phyloP scores from a whole-genome alignment of 2,888 invertebrate species.

The Myopa testacea region DNA sequence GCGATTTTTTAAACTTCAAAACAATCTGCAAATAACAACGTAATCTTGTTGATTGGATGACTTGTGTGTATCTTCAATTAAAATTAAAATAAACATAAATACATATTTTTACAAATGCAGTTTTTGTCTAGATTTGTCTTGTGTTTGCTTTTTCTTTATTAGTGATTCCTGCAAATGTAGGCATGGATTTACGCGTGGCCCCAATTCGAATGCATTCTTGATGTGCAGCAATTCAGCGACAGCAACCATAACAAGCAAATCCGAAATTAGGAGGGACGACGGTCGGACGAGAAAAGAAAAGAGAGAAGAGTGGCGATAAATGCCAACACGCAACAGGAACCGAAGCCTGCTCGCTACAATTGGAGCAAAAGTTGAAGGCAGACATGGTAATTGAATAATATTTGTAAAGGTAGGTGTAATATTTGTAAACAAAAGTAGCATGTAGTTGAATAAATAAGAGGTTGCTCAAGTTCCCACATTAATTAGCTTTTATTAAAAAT shows the following conservation, averaged over 20 bases:
- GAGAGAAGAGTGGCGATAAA: neutral
- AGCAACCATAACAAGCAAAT: neutral
- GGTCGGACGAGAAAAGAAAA: neutral
- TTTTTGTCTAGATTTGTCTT: too few relatives aligned
- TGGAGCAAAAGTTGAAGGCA: neutral
- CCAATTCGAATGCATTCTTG: conserved; percentile 26
- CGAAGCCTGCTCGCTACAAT: neutral
- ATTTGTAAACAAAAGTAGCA: neutral
- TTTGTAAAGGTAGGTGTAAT: neutral
- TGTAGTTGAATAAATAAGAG: neutral
- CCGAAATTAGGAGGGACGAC: neutral
- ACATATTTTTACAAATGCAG: too few relatives aligned
- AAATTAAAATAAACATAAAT: too few relatives aligned
- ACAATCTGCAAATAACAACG: too few relatives aligned
- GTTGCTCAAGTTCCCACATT: neutral
- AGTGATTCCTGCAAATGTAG: neutral
- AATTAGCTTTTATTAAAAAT: neutral
- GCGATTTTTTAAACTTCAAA: too few relatives aligned
- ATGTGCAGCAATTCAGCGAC: conserved; percentile 15
- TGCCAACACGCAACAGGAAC: conserved; percentile 7
- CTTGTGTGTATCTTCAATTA: too few relatives aligned
- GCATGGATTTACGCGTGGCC: conserved; percentile 7
- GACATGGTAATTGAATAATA: neutral
- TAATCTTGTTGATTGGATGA: too few relatives aligned
- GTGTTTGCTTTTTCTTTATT: neutral